These are phyloP conservation scores for Phrynosoma platyrhinos DNA, from an alignment of 2,113 vertebrate genomes.

Conservation along the genomic window DNA sequence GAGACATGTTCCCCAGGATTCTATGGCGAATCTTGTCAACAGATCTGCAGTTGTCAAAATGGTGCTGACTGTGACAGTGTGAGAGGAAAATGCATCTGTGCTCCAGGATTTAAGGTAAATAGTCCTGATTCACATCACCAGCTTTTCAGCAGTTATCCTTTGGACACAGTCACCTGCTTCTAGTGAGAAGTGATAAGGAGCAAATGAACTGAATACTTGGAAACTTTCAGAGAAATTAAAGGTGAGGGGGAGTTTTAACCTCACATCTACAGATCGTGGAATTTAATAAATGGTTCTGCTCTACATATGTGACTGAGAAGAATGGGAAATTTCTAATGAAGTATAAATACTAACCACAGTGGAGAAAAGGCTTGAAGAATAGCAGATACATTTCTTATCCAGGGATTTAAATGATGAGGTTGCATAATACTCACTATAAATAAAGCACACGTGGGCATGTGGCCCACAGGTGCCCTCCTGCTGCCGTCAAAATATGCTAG, in stretches of 20 bases:
- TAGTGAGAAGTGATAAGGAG: too few species aligned
- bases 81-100: constrained; percentile 91
- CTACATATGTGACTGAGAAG: neutral
- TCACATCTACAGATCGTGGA: neutral
- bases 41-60: constrained; percentile 94
- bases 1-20: constrained; percentile 93
- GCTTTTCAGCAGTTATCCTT: neutral
- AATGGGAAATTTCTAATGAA: neutral
- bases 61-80: constrained; percentile 95
- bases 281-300: neutral
- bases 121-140: constrained; percentile 23
- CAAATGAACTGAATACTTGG: neutral
- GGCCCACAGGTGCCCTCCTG: neutral
- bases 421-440: neutral
- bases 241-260: neutral
- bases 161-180: neutral
- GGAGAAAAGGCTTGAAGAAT: neutral
- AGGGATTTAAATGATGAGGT: neutral
- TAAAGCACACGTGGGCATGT: neutral
- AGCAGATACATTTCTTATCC: neutral
- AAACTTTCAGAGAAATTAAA: neutral
- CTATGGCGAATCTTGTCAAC: constrained; percentile 89
- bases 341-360: neutral
- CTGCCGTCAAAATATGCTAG: neutral
- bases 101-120: constrained; percentile 94